phyloP scores from a whole-genome alignment of 2,113 vertebrate genomes.

The Beaufortia kweichowensis region DNA sequence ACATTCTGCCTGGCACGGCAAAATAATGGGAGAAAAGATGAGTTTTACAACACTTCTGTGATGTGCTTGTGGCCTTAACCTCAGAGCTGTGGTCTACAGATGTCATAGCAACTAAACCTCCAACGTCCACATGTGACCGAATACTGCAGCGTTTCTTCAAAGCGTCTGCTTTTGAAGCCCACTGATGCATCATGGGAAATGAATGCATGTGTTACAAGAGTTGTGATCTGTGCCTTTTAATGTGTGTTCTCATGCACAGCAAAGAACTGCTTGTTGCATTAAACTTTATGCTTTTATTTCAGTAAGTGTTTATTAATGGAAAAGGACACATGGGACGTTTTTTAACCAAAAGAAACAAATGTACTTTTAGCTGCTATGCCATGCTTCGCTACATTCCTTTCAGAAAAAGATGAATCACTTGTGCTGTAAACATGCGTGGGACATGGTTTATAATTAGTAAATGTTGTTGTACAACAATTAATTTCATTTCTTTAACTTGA shows the following conservation, averaged over 20 bases:
- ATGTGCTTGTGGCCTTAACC: background rate
- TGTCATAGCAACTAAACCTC: conserved; percentile 52
- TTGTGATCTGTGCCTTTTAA: background rate
- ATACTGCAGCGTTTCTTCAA: background rate
- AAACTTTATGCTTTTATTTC: conserved; percentile 62
- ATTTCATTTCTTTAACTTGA: no score
- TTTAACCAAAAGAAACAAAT: no score
- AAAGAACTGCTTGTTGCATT: background rate
- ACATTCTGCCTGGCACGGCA: background rate
- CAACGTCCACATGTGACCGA: background rate
- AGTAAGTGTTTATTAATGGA: conserved; percentile 61
- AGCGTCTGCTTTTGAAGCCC: background rate
- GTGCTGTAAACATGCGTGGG: no score
- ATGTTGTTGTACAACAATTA: no score
- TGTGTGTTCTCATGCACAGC: background rate
- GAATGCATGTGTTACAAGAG: no score
- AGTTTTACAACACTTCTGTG: background rate
- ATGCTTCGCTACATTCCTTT: no score
- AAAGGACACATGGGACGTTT: conserved; percentile 18
- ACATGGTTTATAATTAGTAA: no score
- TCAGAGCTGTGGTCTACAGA: conserved; percentile 28
- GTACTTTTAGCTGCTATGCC: no score
- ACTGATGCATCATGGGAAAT: background rate
- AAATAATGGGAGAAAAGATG: background rate
- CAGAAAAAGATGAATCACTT: no score